A percentile compares a stretch with the other conserved stretches of the same genome.
Conservation (phyloP, 1,140 invertebrate species). For the Atta texana region DNA sequence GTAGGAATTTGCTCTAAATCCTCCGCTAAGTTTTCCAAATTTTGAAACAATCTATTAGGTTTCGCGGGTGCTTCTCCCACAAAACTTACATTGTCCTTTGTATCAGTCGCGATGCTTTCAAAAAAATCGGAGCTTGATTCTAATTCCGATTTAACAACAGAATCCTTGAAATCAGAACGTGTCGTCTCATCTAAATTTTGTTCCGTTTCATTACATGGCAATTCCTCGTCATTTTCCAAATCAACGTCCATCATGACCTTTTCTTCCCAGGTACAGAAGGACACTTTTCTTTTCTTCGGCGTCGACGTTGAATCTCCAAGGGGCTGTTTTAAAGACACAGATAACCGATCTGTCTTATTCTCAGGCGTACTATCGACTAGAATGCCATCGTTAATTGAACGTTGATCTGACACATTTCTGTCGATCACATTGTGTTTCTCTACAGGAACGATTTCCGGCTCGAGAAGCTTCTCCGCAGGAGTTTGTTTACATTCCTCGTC, state of each 20-base stretch:
- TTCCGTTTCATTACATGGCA: neutral
- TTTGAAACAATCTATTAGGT: conserved; percentile 77
- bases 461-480: conserved; percentile 68
- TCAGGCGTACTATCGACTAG: conserved; percentile 23
- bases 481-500: conserved; percentile 48
- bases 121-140: conserved; percentile 20
- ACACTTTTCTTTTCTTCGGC: conserved; percentile 60
- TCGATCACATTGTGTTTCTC: conserved; percentile 37
- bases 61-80: conserved; percentile 69
- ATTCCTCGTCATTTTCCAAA: neutral
- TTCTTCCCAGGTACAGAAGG: conserved; percentile 72
- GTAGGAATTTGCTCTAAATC: conserved; percentile 76
- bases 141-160: neutral
- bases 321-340: conserved; percentile 39
- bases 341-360: neutral
- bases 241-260: conserved; percentile 33
- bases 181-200: neutral
- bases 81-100: neutral
- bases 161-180: neutral
- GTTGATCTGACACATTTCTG: conserved; percentile 13
- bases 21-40: conserved; percentile 67
- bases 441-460: conserved; percentile 75
- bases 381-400: neutral
- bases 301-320: conserved; percentile 33
- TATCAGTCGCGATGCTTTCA: neutral